Base-by-base conservation (phyloP, 2,888 invertebrate species). In the Scotopteryx bipunctaria region DNA sequence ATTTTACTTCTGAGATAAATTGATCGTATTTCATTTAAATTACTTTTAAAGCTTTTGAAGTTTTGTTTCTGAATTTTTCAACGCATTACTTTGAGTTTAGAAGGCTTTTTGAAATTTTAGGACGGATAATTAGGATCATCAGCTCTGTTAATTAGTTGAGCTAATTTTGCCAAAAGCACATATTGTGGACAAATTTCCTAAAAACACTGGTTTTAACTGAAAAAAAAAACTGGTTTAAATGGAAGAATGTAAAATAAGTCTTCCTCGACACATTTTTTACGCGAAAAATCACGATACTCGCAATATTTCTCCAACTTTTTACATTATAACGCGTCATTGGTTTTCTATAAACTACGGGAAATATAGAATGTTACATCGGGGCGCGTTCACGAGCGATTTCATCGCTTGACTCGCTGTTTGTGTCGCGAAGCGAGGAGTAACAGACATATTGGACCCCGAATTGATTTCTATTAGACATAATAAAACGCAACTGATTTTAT, bases 1-100 rank as follows among this genome's bases (percentile, higher is more conserved):
- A 49, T 61, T 59, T 51, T 47, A 42, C 35, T 62, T 55, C 53
- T 33, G 59, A 67, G 65, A 69, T 68, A 66, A 70, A 70, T 72
- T 73, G 65, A 57, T 64, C 64, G 57, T 64, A 57, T 66, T 65
- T 67, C 66, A 63, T 64, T 63, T 60, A 63, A 71, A 73, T 71
- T 62, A 68, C 66, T 66, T 73, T 64, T 37, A 52, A 55, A 65
- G 48, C 46, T 52, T 67, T 64, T 64, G 56, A 62, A 63, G 45
- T 48, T 61, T 54, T 55, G 35, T 40, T 44, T 38, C 21, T 17
- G 16, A 17, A 32, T 21, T 50, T 29, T 46, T 49, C 17, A 23
- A 29, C 25, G 21, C 43, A 43, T 17, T 11, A 25, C 13, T 33
- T 13, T 1, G 15, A 25, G 25, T 2, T 25, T 4, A 6, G 9